Evolutionary conservation across 2,888 invertebrate genomes (phyloP), one percentile per base, ranked within the genome.

Genomic region (Amphimallon solstitiale): DNA sequence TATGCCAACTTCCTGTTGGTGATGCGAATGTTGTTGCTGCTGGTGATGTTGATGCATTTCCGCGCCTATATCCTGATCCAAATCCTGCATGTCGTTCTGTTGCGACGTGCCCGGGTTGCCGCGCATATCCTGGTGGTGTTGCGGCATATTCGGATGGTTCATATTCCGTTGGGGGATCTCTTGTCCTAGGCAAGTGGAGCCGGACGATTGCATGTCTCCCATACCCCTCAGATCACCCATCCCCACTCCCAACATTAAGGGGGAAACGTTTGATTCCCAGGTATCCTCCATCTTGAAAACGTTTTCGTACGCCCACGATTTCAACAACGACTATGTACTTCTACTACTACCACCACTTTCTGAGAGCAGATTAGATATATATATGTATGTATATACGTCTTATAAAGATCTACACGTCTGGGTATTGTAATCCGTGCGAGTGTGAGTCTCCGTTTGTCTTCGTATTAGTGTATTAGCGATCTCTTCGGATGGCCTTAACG

Each of bases 261-360:
- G 82, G 74, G 82, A 80, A 71, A 81, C 80, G 76, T 81, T 81
- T 71, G 78, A 77, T 74, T 82, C 82, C 83, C 82, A 83, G 71
- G 79, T 76, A 72, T 82, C 82, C 76, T 83, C 83, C 83, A 83
- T 83, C 76, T 80, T 79, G 75, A 66, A 72, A 46, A 56, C 48
- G 54, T 15, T 35, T 43, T 54, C 67, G 60, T 69, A 67, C 72
- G 69, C 74, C 74, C 70, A 74, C 74, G 72, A 72, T 66, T 45
- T 60, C 14, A 17, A 51, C 21, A 3, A 17, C 7, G 29, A 1
- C 12, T 29, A 29, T 29, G 29, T 29, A 29, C 5, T 29, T 7
- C 29, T 9, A 29, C 29, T 9, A 29, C 5, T 29, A 29, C 29
- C 29, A 29, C 29, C 29, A 29, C 29, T 29, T 29, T 29, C n/a